Base-by-base conservation (phyloP, 2,888 invertebrate species). In the Palloptera scutellata region DNA sequence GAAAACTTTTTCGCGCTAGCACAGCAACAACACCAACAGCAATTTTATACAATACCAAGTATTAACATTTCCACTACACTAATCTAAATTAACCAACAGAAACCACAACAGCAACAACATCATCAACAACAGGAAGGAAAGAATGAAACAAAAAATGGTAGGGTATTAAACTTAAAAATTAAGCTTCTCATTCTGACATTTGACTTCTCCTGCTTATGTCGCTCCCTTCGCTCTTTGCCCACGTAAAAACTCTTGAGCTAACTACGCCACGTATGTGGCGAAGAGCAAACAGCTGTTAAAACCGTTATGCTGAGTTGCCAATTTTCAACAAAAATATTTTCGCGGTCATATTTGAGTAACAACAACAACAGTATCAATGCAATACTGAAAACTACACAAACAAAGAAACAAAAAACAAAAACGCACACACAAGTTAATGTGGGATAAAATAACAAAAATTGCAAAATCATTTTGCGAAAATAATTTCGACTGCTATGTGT, bases 271-370 rank as follows among this genome's bases (percentile, higher is more conserved):
- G 8, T 54, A 13, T 17, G 1, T n/a, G 15, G 8, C 42, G 11
- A 42, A 20, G 19, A 17, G 13, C 4, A 48, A 57, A 57, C 51
- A 48, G 42, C 48, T 19, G 13, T 63, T 17, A 40, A 11, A n/a
- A 42, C 13, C 48, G 43, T 63, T 63, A 63, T 45, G 43, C 52
- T 45, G 54, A 55, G 54, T 63, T 55, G 30, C 45, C 41, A 42
- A 53, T 13, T 55, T n/a, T 30, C 12, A n/a, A 53, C 42, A 30
- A 30, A 30, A 30, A 30, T 6, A 30, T 30, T 30, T 30, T 30
- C 30, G 30, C 6, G 30, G 30, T 6, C 30, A 30, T 4, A 30
- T 30, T 30, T 30, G 2, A 30, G 30, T 30, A 30, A 30, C 30
- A 30, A 30, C 30, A 30, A 30, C n/a, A n/a, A n/a, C n/a, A n/a